Evolutionary conservation across 2,888 invertebrate genomes (phyloP), one percentile per base, ranked within the genome.

Genomic region (Andrena trimmerana): DNA sequence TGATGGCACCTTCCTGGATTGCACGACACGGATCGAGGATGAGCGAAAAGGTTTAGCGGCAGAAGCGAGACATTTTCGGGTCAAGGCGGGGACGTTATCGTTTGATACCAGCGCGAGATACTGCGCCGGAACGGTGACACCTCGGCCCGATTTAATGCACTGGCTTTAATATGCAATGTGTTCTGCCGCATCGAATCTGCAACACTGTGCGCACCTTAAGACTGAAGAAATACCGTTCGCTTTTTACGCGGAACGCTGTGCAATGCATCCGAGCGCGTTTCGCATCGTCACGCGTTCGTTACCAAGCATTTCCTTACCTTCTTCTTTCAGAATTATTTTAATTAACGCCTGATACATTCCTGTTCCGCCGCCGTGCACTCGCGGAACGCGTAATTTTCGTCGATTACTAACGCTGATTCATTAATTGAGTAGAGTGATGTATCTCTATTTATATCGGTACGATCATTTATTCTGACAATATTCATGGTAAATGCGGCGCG

Each of bases 1-100:
- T 95, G 94, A 94, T 86, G 50, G 67, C 1, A 27, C 27, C 27
- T 27, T 27, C 27, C 27, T 27, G 27, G 27, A 27, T 27, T 27
- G 27, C 27, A 27, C 27, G 27, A 27, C 27, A 27, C 27, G 27
- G 27, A 27, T 27, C 27, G 27, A 27, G 27, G 27, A 27, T 27
- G 2, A 27, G 27, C 27, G 27, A 27, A 27, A 27, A 27, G 27
- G 2, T 27, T 27, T 27, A 27, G 27, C 1, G 27, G 27, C 27
- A 27, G 27, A 1, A 27, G 27, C 27, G 13, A 2, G 13, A 33
- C 20, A n/a, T 20, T 16, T 29, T 63, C 63, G 48, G 42, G 42
- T 42, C 16, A 42, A 42, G 42, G 42, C 42, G 42, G 42, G 42
- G 42, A 42, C 42, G 16, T 42, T 42, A 42, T 42, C 42, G 52